A percentile compares a stretch with the other conserved stretches of the same genome.
Conservation (phyloP, 2,888 invertebrate genomes). For the Arge pagana region DNA sequence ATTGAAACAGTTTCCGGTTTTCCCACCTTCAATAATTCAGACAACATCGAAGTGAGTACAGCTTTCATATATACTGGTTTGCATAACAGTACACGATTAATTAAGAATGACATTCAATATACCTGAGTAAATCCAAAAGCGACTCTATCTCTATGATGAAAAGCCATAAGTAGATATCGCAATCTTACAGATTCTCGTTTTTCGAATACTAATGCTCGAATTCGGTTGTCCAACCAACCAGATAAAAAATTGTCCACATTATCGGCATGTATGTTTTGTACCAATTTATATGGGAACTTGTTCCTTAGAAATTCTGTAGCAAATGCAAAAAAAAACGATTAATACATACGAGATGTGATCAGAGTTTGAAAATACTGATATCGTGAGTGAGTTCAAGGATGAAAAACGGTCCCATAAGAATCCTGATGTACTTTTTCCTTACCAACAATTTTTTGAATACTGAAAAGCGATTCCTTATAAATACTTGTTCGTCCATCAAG, state of each 20-base stretch:
- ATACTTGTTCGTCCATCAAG: constrained; percentile 83
- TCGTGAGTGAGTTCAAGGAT: background rate
- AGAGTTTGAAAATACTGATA: background rate
- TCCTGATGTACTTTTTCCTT: constrained; percentile 36
- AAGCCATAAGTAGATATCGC: constrained; percentile 86
- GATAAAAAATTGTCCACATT: constrained; percentile 79
- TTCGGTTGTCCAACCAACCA: constrained; percentile 91
- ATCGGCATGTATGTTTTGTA: constrained; percentile 71
- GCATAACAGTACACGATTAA: background rate
- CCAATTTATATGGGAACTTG: constrained; percentile 83
- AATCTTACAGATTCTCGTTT: constrained; percentile 76
- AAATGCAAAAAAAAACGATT: constrained; percentile 3
- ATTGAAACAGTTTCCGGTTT: constrained; percentile 67
- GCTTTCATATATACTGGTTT: background rate
- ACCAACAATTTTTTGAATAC: constrained; percentile 82
- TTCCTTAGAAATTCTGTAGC: constrained; percentile 80
- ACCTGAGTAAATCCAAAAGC: constrained; percentile 77
- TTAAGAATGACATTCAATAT: constrained; percentile 22
- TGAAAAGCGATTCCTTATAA: constrained; percentile 81
- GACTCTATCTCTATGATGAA: constrained; percentile 81
- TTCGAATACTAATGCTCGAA: constrained; percentile 87
- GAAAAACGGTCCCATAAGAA: background rate
- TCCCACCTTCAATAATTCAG: constrained; percentile 64
- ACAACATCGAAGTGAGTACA: constrained; percentile 11
- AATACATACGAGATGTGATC: background rate